Evolutionary conservation across 2,113 vertebrate genomes (phyloP).

Genomic region (Solea senegalensis): DNA sequence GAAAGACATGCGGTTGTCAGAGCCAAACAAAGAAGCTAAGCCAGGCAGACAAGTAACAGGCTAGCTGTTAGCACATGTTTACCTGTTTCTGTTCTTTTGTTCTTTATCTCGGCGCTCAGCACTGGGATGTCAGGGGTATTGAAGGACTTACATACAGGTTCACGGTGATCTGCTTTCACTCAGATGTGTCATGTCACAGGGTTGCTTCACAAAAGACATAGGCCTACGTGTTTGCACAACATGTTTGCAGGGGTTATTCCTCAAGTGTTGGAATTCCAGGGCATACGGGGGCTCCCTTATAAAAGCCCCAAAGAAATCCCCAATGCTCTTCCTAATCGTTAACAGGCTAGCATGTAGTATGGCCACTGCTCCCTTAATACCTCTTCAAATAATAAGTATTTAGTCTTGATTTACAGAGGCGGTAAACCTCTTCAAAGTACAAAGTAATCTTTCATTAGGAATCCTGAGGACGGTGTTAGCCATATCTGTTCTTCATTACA

Average conservation of each 20-base stretch:
- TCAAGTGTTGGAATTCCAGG: slow-evolving; percentile 67
- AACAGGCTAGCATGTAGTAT: slow-evolving; percentile 77
- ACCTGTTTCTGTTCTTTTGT: slow-evolving; percentile 70
- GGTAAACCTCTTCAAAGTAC: slow-evolving; percentile 87
- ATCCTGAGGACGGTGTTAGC: slow-evolving; percentile 77
- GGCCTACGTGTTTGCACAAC: slow-evolving; percentile 59
- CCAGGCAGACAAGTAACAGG: slow-evolving; percentile 51
- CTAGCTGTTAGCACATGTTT: slow-evolving; percentile 71
- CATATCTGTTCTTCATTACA: slow-evolving; percentile 85
- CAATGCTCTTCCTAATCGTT: slow-evolving; percentile 74
- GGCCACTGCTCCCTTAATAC: slow-evolving; percentile 82
- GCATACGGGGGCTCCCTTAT: slow-evolving; percentile 69
- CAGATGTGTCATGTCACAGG: slow-evolving; percentile 69
- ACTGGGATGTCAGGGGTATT: slow-evolving; percentile 66
- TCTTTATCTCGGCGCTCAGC: slow-evolving; percentile 69
- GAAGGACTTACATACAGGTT: slow-evolving; percentile 69
- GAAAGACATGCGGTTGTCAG: slow-evolving; percentile 47
- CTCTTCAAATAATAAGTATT: slow-evolving; percentile 86
- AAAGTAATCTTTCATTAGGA: slow-evolving; percentile 85
- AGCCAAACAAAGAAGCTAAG: slow-evolving; percentile 39
- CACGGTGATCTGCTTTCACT: slow-evolving; percentile 73
- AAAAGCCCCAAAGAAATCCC: slow-evolving; percentile 76
- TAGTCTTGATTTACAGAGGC: slow-evolving; percentile 85
- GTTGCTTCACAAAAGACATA: slow-evolving; percentile 64
- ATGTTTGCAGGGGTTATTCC: slow-evolving; percentile 42